Percentiles rank a stretch among this genome's conserved stretches.
Conservation (phyloP, 2,113 vertebrate genomes). For the Coryphaenoides rupestris region DNA sequence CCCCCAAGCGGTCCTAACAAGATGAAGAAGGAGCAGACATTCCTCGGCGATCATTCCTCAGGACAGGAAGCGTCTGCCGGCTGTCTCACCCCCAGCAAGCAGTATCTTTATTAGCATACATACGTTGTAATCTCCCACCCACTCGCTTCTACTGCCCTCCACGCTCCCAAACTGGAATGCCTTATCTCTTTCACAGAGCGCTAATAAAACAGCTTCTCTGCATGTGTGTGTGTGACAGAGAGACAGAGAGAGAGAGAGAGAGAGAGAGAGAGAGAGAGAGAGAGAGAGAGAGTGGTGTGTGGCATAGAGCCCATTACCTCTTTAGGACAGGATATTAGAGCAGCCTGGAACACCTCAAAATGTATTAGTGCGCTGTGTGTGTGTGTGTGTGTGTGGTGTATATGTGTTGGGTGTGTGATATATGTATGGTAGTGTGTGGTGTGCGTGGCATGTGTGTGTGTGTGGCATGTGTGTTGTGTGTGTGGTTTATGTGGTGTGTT, state of each 20-base stretch:
- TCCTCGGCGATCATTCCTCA: too few species aligned
- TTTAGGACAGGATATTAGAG: constrained; percentile 58
- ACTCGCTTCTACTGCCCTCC: constrained; percentile 23
- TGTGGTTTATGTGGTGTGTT: background rate
- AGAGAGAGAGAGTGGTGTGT: constrained; percentile 31
- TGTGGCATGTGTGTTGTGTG: constrained; percentile 2
- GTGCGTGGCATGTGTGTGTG: constrained; percentile 21
- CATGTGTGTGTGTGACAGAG: constrained; percentile 10
- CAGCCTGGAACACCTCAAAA: constrained; percentile 64
- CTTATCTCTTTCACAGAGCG: constrained; percentile 54
- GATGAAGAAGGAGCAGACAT: too few species aligned
- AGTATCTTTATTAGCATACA: background rate
- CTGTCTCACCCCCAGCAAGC: too few species aligned
- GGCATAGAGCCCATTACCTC: constrained; percentile 47
- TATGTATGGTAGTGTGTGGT: constrained; percentile 1
- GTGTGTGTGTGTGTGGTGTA: constrained; percentile 22
- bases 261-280: background rate
- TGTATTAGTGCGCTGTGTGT: constrained; percentile 39
- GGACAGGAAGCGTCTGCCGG: too few species aligned
- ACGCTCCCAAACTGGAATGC: constrained; percentile 39
- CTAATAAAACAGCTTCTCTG: constrained; percentile 53
- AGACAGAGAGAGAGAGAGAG: constrained; percentile 3
- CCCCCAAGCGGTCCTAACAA: too few species aligned
- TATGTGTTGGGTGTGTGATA: too few species aligned
- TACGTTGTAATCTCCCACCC: constrained; percentile 22